These are phyloP conservation scores for Arrhopalites spinosus DNA, from an alignment of 2,888 invertebrate species.

Conservation along the genomic window DNA sequence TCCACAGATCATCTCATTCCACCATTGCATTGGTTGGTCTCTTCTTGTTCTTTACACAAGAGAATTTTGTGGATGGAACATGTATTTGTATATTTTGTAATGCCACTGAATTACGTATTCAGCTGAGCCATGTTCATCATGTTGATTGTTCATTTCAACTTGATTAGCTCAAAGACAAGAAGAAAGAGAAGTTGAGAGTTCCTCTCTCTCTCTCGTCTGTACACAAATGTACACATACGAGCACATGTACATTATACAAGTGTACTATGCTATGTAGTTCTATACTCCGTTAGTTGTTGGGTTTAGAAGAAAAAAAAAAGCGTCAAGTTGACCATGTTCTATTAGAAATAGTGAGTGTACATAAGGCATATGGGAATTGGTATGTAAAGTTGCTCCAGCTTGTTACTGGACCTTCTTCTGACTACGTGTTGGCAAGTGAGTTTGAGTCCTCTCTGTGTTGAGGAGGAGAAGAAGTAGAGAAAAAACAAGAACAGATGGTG, in stretches of 20 bases:
- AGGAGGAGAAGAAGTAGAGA: neutral
- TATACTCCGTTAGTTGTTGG: too few relatives aligned
- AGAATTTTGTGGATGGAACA: neutral
- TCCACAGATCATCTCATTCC: too few relatives aligned
- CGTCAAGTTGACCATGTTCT: neutral
- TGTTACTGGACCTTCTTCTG: conserved; percentile 5
- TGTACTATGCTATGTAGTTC: too few relatives aligned
- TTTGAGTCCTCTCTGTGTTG: neutral
- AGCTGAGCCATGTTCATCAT: neutral
- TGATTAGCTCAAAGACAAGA: conserved; percentile 8
- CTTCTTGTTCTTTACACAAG: too few relatives aligned
- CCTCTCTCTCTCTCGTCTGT: conserved; percentile 13
- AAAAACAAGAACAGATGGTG: conserved; percentile 36
- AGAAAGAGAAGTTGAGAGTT: conserved; percentile 1
- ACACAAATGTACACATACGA: neutral
- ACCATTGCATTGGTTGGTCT: too few relatives aligned
- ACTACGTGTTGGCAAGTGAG: conserved; percentile 1
- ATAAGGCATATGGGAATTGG: neutral
- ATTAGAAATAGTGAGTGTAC: neutral
- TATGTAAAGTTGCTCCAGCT: too few relatives aligned
- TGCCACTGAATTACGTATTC: conserved; percentile 8
- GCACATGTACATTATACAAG: too few relatives aligned
- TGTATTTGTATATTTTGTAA: neutral
- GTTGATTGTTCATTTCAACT: conserved; percentile 7
- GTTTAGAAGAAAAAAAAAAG: too few relatives aligned